These are phyloP conservation scores for Lampropteryx suffumata DNA, from an alignment of 2,888 invertebrate species.

Conservation along the genomic window DNA sequence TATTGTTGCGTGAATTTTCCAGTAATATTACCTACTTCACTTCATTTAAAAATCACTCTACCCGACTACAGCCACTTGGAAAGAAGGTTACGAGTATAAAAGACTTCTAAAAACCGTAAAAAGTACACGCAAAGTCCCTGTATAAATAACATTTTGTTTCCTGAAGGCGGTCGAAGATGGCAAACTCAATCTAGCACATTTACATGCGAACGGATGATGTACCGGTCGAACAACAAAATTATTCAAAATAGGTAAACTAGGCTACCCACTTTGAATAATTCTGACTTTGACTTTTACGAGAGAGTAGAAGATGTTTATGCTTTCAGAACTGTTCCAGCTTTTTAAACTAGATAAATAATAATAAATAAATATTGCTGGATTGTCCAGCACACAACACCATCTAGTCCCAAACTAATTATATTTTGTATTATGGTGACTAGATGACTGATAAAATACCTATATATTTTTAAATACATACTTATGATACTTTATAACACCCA, in stretches of 20 bases:
- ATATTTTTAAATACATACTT: no score
- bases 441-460: no score
- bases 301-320: conserved; percentile 10
- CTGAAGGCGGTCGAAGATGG: conserved; percentile 18
- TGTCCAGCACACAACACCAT: no score
- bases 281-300: conserved; percentile 45
- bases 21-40: no score
- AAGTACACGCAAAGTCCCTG: conserved; percentile 14
- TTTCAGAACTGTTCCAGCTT: neutral
- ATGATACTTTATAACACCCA: no score
- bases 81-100: neutral
- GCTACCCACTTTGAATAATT: conserved; percentile 13
- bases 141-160: conserved; percentile 38
- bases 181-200: conserved; percentile 68
- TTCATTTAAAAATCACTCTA: no score
- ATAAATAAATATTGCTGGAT: no score
- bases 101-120: conserved; percentile 20
- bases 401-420: no score
- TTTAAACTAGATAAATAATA: no score
- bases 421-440: no score
- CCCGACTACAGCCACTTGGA: neutral
- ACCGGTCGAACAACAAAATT: conserved; percentile 72
- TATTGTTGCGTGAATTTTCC: no score
- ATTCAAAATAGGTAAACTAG: conserved; percentile 63
- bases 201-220: conserved; percentile 70